Evolutionary conservation across 2,113 vertebrate genomes (phyloP), one percentile per base, ranked within the genome.

Genomic region (Bubalus kerabau): DNA sequence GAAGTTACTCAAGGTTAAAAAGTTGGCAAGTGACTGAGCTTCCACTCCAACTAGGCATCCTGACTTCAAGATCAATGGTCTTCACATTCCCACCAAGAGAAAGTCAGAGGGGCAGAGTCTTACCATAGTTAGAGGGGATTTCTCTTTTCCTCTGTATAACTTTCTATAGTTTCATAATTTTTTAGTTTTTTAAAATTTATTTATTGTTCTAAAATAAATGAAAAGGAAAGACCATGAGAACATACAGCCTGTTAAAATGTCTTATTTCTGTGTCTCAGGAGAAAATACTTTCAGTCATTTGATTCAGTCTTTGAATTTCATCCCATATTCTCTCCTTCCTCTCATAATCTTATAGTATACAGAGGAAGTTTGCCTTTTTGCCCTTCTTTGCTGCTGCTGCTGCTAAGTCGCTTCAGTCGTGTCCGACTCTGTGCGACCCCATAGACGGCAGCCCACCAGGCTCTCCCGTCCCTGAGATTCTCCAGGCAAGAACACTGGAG

Each of bases 231-330:
- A 46, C 26, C 8, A 17, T 43, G 19, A 92, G 52, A 93, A 96
- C 4, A 46, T 16, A 83, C 0, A 92, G 24, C 12, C 26, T 71
- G 16, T 86, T 76, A 52, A 93, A 84, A 91, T 85, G 19, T 54
- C 40, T 85, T 52, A 43, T 81, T 76, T 94, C 32, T 56, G 11
- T 43, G 23, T 86, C 17, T 90, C 36, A 46, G 52, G 36, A 74
- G 57, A 88, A 95, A 94, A 90, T 36, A 89, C 59, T 94, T 91
- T 88, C 85, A 93, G 26, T 19, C 43, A 60, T 83, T 60, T 92
- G 88, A 82, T 78, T 93, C 32, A 57, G 43, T 86, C 40, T 91
- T 91, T 46, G 88, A 59, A 94, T 86, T 24, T 12, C 23, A 78
- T 89, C 87, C 59, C 54, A 54, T 30, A 28, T 7, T 59, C 32